A percentile compares a stretch with the other conserved stretches of the same genome.
These are phyloP conservation scores for Pantelozetes paolii DNA, from an alignment of 2,888 invertebrate genomes.

Conservation along the genomic window DNA sequence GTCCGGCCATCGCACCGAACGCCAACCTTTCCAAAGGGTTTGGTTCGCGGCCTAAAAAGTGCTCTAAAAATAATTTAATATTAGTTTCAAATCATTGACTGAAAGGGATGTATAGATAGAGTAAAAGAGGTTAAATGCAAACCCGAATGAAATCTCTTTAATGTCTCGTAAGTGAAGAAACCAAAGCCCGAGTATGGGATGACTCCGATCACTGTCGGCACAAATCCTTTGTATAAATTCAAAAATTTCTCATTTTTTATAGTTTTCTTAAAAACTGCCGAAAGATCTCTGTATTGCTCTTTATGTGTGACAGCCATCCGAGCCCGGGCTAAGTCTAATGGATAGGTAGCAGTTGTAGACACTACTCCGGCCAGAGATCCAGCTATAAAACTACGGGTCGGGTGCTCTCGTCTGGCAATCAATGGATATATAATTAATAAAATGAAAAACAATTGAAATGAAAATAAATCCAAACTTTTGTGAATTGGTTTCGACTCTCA, in stretches of 20 bases:
- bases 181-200: conserved; percentile 95
- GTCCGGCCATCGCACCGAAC: conserved; percentile 86
- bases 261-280: conserved; percentile 60
- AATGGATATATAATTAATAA: background rate
- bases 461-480: conserved; percentile 42
- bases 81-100: background rate
- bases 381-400: conserved; percentile 67
- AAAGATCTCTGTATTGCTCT: conserved; percentile 59
- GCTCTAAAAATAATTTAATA: conserved; percentile 42
- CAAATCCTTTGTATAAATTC: conserved; percentile 77
- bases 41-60: conserved; percentile 52
- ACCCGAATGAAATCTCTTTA: conserved; percentile 60
- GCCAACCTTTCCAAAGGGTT: conserved; percentile 64
- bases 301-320: conserved; percentile 91
- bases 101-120: background rate
- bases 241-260: conserved; percentile 69
- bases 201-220: conserved; percentile 85
- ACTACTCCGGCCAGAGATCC: conserved; percentile 94
- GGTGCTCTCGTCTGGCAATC: conserved; percentile 52
- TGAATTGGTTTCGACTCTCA: conserved; percentile 61
- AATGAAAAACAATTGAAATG: background rate
- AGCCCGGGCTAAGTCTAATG: conserved; percentile 91
- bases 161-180: conserved; percentile 92
- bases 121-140: background rate
- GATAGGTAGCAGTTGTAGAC: conserved; percentile 90